Evolutionary conservation across 2,888 invertebrate species (phyloP).

Genomic region (Zaprionus lineosus): DNA sequence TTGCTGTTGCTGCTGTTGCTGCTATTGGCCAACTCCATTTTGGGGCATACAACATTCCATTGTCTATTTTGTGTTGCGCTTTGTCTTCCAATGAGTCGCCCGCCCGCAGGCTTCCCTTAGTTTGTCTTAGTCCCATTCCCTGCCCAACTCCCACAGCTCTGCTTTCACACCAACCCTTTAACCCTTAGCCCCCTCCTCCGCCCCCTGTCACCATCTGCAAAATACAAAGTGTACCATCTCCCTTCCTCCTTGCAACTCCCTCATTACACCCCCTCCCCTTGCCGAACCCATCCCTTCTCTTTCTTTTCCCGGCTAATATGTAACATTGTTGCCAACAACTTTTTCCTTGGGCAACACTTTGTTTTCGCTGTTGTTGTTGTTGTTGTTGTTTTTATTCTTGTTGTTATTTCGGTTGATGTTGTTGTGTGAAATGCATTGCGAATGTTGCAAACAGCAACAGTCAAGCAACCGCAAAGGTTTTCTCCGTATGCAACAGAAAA

Average conservation of each 20-base stretch:
- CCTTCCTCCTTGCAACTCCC: too few relatives aligned
- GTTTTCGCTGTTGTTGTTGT: neutral
- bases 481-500: neutral
- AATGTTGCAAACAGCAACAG: slow-evolving; percentile 5
- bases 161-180: neutral
- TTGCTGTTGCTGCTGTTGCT: slow-evolving; percentile 23
- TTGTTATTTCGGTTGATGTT: neutral
- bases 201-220: neutral
- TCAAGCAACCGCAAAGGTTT: neutral
- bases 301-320: slow-evolving; percentile 25
- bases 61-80: slow-evolving; percentile 67
- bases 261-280: neutral
- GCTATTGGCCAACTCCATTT: slow-evolving; percentile 71
- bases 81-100: slow-evolving; percentile 44
- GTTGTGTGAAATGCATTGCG: slow-evolving; percentile 17
- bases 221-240: neutral
- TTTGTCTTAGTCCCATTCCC: neutral
- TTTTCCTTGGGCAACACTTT: slow-evolving; percentile 14
- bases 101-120: slow-evolving; percentile 27
- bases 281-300: neutral
- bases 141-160: slow-evolving; percentile 18
- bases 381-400: neutral
- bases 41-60: slow-evolving; percentile 69
- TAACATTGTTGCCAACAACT: slow-evolving; percentile 35
- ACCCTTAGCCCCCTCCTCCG: neutral